Conservation (phyloP, 2,797 vertebrate species). For the Sternotherus odoratus region DNA sequence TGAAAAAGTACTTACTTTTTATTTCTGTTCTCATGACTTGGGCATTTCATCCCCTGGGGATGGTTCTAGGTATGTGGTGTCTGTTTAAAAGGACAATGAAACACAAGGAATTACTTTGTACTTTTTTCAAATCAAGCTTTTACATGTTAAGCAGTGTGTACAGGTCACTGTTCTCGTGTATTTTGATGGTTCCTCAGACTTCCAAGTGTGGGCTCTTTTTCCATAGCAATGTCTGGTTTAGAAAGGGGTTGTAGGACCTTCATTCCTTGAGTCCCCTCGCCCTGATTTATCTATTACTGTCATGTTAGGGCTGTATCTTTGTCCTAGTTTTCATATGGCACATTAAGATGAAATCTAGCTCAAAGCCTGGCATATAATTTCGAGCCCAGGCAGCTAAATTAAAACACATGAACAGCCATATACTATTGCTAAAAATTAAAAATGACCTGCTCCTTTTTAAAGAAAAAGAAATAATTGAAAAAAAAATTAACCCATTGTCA, state of each 20-base stretch:
- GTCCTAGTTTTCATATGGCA: neutral
- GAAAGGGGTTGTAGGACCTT: neutral
- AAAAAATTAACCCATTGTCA: neutral
- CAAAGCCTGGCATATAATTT: neutral
- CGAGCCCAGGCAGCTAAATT: neutral
- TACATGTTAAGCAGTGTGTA: neutral
- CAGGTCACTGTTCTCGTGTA: neutral
- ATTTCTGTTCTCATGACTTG: neutral
- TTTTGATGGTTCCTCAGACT: neutral
- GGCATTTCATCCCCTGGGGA: constrained; percentile 43
- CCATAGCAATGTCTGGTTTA: neutral
- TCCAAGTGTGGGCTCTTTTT: neutral
- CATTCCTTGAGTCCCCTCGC: neutral
- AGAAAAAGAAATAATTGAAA: neutral
- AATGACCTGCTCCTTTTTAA: neutral
- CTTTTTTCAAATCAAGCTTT: neutral
- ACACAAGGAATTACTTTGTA: neutral
- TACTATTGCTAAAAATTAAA: neutral
- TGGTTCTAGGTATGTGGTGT: neutral
- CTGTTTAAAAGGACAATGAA: neutral
- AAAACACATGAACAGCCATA: neutral
- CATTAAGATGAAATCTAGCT: neutral
- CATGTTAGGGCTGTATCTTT: neutral
- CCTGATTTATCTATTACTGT: neutral
- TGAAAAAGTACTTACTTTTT: neutral